Evolutionary conservation across 1,140 invertebrate species (phyloP).

Genomic region (Pantala flavescens): DNA sequence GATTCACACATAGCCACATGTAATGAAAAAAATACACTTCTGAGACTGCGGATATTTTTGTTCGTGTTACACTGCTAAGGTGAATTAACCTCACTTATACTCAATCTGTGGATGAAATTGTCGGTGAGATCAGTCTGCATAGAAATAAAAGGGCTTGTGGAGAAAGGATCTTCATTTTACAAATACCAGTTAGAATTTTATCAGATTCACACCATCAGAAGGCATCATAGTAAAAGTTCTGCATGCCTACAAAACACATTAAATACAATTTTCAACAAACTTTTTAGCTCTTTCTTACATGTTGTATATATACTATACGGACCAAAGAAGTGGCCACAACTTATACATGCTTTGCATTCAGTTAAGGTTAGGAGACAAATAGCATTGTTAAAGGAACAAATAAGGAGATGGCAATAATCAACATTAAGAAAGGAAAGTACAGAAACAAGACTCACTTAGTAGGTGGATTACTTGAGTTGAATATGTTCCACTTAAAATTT

Average conservation of each 20-base stretch:
- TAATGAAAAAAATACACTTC: background rate
- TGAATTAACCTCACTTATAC: background rate
- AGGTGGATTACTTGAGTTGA: background rate
- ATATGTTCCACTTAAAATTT: background rate
- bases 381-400: background rate
- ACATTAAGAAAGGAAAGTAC: background rate
- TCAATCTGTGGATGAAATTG: background rate
- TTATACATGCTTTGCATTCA: background rate
- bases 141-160: background rate
- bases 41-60: background rate
- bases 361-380: background rate
- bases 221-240: constrained; percentile 6
- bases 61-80: background rate
- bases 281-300: background rate
- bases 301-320: background rate
- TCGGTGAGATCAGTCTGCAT: background rate
- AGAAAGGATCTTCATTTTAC: background rate
- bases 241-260: constrained; percentile 1
- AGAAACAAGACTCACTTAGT: background rate
- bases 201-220: background rate
- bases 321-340: constrained; percentile 4
- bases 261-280: background rate
- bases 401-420: background rate
- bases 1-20: background rate
- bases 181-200: background rate